Evolutionary conservation across 2,888 invertebrate genomes (phyloP).

Genomic region (Encarsia formosa): DNA sequence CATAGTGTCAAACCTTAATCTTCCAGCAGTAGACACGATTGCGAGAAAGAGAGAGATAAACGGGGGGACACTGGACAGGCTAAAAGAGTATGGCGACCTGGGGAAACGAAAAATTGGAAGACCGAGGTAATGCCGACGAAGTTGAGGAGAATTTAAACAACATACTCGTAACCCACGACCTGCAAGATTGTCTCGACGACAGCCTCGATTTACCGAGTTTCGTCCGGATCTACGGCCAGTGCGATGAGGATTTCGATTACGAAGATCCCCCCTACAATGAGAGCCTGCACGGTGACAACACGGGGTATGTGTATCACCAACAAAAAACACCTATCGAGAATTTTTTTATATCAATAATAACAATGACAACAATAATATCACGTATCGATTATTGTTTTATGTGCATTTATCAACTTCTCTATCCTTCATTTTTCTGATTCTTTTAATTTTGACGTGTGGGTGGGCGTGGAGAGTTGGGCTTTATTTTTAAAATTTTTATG

Average conservation of each 20-base stretch:
- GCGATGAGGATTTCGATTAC: constrained; percentile 40
- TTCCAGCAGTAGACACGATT: too few species aligned
- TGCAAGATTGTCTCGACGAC: constrained; percentile 56
- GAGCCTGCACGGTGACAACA: constrained; percentile 53
- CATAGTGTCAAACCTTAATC: too few species aligned
- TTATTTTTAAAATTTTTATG: constrained; percentile 22
- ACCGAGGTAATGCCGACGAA: constrained; percentile 36
- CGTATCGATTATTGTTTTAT: too few species aligned
- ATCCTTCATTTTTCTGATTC: too few species aligned
- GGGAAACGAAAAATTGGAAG: constrained; percentile 41
- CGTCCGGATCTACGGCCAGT: constrained; percentile 53
- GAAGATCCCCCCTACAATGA: constrained; percentile 50
- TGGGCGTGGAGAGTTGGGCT: neutral
- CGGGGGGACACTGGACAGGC: neutral
- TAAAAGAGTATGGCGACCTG: constrained; percentile 51
- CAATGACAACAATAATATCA: too few species aligned
- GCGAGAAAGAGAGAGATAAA: neutral
- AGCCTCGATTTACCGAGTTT: constrained; percentile 52
- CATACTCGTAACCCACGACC: constrained; percentile 54
- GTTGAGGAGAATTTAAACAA: constrained; percentile 46
- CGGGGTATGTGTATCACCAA: constrained; percentile 49
- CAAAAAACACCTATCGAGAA: too few species aligned
- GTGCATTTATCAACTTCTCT: too few species aligned
- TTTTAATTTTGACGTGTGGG: too few species aligned
- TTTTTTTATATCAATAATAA: too few species aligned